Evolutionary conservation across 1,140 invertebrate genomes (phyloP).

Genomic region (Nomia melanderi): DNA sequence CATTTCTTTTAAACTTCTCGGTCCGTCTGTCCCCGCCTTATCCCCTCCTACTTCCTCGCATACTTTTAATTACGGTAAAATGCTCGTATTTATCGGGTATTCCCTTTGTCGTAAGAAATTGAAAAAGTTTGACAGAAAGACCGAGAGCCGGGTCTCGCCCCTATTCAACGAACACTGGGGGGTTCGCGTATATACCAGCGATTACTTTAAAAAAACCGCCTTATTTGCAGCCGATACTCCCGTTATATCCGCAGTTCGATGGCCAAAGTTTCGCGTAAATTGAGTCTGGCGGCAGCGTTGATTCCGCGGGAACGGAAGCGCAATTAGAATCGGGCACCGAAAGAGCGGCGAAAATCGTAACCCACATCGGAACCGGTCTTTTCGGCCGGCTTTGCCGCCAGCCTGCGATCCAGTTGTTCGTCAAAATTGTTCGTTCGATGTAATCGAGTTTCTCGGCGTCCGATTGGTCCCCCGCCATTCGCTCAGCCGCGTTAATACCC

Average conservation of each 20-base stretch:
- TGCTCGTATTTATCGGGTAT: constrained; percentile 55
- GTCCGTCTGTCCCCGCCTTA: not conserved
- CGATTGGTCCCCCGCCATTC: not conserved
- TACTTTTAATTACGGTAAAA: constrained; percentile 55
- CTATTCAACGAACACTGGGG: constrained; percentile 10
- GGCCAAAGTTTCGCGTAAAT: constrained; percentile 15
- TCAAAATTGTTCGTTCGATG: constrained; percentile 26
- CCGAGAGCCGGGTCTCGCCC: too few species aligned
- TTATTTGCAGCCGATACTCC: constrained; percentile 34
- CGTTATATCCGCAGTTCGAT: not conserved
- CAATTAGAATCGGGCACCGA: not conserved
- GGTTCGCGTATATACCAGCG: constrained; percentile 16
- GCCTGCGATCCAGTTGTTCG: constrained; percentile 7
- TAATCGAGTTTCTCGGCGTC: constrained; percentile 17
- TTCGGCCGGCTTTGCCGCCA: not conserved
- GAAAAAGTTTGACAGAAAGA: constrained; percentile 64
- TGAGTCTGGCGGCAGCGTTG: not conserved
- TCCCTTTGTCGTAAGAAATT: constrained; percentile 62
- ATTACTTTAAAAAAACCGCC: constrained; percentile 49
- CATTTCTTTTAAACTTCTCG: constrained; percentile 18
- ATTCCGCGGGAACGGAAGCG: constrained; percentile 14
- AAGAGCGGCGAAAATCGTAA: not conserved
- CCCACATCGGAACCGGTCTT: not conserved
- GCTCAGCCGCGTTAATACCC: not conserved
- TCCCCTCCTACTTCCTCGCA: too few species aligned